These are phyloP conservation scores for Bagarius yarrelli DNA, from an alignment of 2,113 vertebrate genomes.

Conservation along the genomic window DNA sequence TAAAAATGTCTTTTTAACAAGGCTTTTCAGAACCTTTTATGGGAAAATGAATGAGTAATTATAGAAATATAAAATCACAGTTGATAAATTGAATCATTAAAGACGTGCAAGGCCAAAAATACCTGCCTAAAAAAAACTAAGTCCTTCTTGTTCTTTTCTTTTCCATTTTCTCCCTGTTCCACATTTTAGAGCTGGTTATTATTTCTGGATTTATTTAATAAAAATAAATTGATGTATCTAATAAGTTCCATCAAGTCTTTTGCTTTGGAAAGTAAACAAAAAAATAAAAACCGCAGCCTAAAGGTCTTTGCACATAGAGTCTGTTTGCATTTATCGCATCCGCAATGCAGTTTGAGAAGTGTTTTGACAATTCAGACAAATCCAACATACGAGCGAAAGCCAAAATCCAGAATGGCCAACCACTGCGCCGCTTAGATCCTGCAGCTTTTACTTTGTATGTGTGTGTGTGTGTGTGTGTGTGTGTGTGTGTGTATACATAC, in stretches of 20 bases:
- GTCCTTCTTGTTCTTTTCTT: conserved; percentile 3
- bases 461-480: too few relatives aligned
- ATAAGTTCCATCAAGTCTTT: not conserved
- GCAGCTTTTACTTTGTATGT: too few relatives aligned
- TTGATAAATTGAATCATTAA: conserved; percentile 9
- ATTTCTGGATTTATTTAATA: not conserved
- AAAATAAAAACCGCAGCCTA: not conserved
- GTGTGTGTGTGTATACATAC: too few relatives aligned
- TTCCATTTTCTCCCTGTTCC: not conserved
- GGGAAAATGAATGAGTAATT: conserved; percentile 4
- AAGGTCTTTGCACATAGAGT: not conserved
- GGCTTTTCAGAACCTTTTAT: not conserved
- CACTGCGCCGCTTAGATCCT: too few relatives aligned
- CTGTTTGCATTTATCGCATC: too few relatives aligned
- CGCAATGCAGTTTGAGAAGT: too few relatives aligned
- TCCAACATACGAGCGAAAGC: too few relatives aligned
- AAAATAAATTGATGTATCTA: not conserved
- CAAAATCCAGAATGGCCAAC: too few relatives aligned
- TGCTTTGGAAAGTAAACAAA: not conserved
- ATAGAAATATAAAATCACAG: conserved; percentile 5
- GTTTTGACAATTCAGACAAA: too few relatives aligned
- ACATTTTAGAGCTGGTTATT: conserved; percentile 1
- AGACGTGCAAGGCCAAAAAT: conserved; percentile 13
- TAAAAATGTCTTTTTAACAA: conserved; percentile 28
- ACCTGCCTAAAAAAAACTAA: not conserved